These are phyloP conservation scores for Drosophila pseudoobscura DNA, from an alignment of 1,140 invertebrate species.

Conservation along the genomic window DNA sequence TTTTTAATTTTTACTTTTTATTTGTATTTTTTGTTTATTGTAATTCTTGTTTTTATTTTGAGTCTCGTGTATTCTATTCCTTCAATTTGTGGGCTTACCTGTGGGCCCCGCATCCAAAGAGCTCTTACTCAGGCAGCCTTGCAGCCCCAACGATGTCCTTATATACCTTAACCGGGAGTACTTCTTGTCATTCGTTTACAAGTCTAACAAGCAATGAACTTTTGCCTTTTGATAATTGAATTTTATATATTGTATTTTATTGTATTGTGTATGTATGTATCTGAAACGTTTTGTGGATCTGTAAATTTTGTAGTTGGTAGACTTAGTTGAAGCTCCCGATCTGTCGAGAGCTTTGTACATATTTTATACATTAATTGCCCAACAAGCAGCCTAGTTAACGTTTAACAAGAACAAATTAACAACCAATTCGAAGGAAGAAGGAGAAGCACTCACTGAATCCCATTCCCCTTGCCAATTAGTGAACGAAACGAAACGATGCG, in stretches of 20 bases:
- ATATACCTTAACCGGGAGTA: conserved; percentile 43
- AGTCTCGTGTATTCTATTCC: neutral
- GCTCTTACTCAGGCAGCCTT: conserved; percentile 53
- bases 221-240: conserved; percentile 52
- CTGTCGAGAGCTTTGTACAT: conserved; percentile 62
- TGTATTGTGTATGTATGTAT: conserved; percentile 28
- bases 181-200: conserved; percentile 58
- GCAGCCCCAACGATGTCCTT: conserved; percentile 62
- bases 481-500: conserved; percentile 17
- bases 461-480: conserved; percentile 59
- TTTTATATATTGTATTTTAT: conserved; percentile 41
- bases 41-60: conserved; percentile 32
- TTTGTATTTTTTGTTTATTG: conserved; percentile 29
- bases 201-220: conserved; percentile 53
- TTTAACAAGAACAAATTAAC: conserved; percentile 32
- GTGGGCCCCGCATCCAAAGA: conserved; percentile 57
- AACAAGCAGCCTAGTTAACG: conserved; percentile 71
- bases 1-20: too few relatives aligned
- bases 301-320: conserved; percentile 77
- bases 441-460: conserved; percentile 36
- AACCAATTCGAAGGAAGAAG: conserved; percentile 15
- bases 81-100: conserved; percentile 17
- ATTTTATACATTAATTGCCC: conserved; percentile 68
- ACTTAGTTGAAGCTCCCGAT: conserved; percentile 62
- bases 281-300: conserved; percentile 58